Evolutionary conservation across 2,888 invertebrate species (phyloP).

Genomic region (Ischnura elegans): DNA sequence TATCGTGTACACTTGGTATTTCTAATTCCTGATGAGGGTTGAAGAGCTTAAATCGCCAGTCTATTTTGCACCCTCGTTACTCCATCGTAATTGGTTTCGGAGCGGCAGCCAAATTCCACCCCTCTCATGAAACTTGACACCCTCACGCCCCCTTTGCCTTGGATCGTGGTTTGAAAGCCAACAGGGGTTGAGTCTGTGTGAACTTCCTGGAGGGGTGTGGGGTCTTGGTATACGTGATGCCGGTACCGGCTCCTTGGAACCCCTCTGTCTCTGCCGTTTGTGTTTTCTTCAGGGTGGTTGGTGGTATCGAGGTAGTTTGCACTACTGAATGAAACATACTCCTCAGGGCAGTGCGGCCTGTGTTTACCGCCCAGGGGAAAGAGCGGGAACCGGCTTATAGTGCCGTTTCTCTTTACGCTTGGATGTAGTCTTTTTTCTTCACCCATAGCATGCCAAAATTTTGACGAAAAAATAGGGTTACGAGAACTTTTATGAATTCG

Average conservation of each 20-base stretch:
- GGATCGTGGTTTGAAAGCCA: conserved; percentile 4
- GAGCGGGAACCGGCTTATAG: not conserved
- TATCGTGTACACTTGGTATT: not conserved
- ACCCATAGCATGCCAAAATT: too few species aligned
- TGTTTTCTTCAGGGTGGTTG: not conserved
- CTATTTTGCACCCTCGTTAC: not conserved
- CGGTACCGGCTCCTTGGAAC: not conserved
- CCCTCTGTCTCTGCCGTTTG: not conserved
- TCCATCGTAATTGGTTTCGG: not conserved
- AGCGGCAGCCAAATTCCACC: not conserved
- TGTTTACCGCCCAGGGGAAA: not conserved
- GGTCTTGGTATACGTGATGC: not conserved
- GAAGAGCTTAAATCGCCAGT: not conserved
- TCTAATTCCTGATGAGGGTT: not conserved
- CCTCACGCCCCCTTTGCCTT: not conserved
- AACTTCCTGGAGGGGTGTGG: not conserved
- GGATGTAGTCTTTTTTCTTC: not conserved
- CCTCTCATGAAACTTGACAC: not conserved
- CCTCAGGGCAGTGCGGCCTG: not conserved
- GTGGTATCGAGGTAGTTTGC: not conserved
- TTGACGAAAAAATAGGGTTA: too few species aligned
- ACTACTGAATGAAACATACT: not conserved
- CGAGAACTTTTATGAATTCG: too few species aligned
- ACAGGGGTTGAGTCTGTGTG: not conserved
- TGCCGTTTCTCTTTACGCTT: not conserved